These are phyloP conservation scores for Cromileptes altivelis DNA, from an alignment of 2,113 vertebrate species.

Conservation along the genomic window DNA sequence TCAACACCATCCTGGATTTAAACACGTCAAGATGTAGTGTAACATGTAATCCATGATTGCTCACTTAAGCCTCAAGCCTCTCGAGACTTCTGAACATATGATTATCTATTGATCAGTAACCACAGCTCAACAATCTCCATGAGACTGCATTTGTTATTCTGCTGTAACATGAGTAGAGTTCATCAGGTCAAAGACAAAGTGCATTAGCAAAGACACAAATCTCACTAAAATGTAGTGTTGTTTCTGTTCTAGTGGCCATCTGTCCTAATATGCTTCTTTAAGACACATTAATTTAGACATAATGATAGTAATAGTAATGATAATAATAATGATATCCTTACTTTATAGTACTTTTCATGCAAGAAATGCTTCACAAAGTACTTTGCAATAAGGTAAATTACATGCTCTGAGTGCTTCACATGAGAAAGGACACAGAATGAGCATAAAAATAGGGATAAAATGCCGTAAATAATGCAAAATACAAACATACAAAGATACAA, in stretches of 20 bases:
- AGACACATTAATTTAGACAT: not conserved
- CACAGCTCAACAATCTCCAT: not conserved
- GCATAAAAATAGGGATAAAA: too few relatives aligned
- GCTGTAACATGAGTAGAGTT: not conserved
- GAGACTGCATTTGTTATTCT: not conserved
- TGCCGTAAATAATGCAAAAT: too few relatives aligned
- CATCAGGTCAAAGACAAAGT: not conserved
- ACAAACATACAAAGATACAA: too few relatives aligned
- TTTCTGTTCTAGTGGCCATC: too few relatives aligned
- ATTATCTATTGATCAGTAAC: constrained; percentile 23
- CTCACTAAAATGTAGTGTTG: not conserved
- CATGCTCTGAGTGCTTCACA: too few relatives aligned
- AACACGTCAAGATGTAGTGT: not conserved
- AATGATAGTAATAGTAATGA: too few relatives aligned
- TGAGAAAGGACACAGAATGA: too few relatives aligned
- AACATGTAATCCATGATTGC: constrained; percentile 17
- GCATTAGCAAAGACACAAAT: not conserved
- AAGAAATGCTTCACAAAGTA: too few relatives aligned
- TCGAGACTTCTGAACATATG: constrained; percentile 2
- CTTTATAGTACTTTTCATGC: too few relatives aligned
- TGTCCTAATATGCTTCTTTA: not conserved
- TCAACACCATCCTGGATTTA: constrained; percentile 10
- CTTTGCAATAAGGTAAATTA: too few relatives aligned
- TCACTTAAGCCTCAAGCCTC: constrained; percentile 2
- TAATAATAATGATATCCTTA: too few relatives aligned